Conservation (phyloP, 2,888 invertebrate genomes). For the Dasypolia templi region DNA sequence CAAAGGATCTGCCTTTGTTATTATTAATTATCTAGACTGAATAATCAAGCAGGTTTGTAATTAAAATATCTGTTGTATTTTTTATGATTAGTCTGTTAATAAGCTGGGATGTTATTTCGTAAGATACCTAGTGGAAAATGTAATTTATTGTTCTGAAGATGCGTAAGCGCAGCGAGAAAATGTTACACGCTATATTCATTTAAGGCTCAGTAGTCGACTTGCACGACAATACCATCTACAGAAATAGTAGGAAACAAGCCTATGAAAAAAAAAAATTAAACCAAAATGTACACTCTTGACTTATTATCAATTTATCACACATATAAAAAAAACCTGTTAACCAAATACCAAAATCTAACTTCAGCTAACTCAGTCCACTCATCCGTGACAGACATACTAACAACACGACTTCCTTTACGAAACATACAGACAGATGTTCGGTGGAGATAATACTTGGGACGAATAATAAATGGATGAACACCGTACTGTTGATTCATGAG, state of each 20-base stretch:
- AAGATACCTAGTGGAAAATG: not conserved
- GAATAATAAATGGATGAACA: slow-evolving; percentile 54
- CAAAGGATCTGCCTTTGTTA: slow-evolving; percentile 10
- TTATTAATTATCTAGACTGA: not conserved
- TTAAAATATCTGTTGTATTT: not conserved
- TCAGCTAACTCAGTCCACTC: not conserved
- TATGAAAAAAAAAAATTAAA: no score
- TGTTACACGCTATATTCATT: not conserved
- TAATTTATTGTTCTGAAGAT: not conserved
- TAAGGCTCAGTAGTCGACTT: not conserved
- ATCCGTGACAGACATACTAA: slow-evolving; percentile 53
- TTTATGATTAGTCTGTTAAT: slow-evolving; percentile 8
- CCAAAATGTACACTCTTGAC: no score
- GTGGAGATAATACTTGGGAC: slow-evolving; percentile 37
- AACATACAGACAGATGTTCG: slow-evolving; percentile 52
- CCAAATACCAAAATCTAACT: slow-evolving; percentile 8
- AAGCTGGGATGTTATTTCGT: not conserved
- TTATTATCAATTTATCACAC: no score
- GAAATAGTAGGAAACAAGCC: not conserved
- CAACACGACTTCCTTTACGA: slow-evolving; percentile 64
- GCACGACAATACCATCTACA: not conserved
- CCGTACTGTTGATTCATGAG: slow-evolving; percentile 12
- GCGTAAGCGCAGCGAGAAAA: no score
- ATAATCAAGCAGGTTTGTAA: slow-evolving; percentile 6
- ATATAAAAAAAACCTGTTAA: no score